Conservation (phyloP, 2,797 vertebrate genomes). For the Sebastolobus alascanus region DNA sequence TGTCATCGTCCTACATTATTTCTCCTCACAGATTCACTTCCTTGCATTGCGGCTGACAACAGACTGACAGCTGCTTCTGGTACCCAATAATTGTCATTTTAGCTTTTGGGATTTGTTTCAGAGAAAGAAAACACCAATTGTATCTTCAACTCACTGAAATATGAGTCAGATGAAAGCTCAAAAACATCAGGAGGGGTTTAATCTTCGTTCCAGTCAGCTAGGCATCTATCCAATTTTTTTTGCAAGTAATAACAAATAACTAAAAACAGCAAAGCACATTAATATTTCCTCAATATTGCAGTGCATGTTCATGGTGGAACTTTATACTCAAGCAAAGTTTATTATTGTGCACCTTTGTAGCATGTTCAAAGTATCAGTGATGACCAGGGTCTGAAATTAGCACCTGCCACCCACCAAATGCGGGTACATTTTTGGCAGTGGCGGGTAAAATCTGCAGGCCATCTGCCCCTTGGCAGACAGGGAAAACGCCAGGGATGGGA, state of each 20-base stretch:
- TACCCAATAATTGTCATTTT: background rate
- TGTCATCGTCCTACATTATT: background rate
- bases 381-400: background rate
- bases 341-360: background rate
- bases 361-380: background rate
- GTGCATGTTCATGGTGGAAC: background rate
- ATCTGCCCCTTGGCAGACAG: too few species aligned
- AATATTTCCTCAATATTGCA: background rate
- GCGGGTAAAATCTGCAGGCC: too few species aligned
- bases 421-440: too few species aligned
- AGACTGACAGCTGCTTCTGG: background rate
- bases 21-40: constrained; percentile 13
- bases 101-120: background rate
- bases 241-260: background rate
- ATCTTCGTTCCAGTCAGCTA: background rate
- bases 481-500: too few species aligned
- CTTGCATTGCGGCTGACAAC: background rate
- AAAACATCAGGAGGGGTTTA: background rate
- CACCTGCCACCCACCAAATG: too few species aligned
- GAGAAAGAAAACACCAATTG: background rate
- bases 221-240: background rate
- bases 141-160: background rate
- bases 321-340: background rate
- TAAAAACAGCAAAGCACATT: background rate
- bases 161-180: background rate